Conservation (phyloP, 2,113 vertebrate species). For the Cyanoderma ruficeps region DNA sequence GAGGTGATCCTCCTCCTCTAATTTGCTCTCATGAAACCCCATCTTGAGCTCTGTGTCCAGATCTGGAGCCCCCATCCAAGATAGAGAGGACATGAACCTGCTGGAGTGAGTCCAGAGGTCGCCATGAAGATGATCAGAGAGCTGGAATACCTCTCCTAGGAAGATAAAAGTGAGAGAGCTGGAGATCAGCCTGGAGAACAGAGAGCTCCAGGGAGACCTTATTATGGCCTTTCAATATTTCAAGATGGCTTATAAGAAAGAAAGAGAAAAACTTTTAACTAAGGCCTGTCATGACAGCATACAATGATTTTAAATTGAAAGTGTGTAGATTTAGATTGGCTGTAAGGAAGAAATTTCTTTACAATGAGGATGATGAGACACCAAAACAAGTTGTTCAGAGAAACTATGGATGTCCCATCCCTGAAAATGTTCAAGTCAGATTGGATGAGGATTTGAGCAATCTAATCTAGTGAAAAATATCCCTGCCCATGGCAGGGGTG, state of each 20-base stretch:
- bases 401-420: not conserved
- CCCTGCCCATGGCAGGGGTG: rapidly evolving
- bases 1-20: not conserved
- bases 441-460: not conserved
- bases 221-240: not conserved
- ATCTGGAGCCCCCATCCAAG: rapidly evolving
- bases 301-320: not conserved
- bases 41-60: not conserved
- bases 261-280: not conserved
- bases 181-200: not conserved
- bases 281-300: not conserved
- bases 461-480: not conserved
- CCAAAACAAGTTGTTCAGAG: not conserved
- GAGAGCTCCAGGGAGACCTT: not conserved
- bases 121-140: rapidly evolving
- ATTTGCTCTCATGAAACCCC: rapidly evolving
- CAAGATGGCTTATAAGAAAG: not conserved
- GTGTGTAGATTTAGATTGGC: not conserved
- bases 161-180: not conserved
- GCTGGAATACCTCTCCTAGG: not conserved
- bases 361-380: not conserved
- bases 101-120: not conserved
- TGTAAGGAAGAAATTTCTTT: not conserved
- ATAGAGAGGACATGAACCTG: rapidly evolving
- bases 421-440: not conserved